phyloP scores from a whole-genome alignment of 1,140 invertebrate species.

The Atopsyche davidsoni region DNA sequence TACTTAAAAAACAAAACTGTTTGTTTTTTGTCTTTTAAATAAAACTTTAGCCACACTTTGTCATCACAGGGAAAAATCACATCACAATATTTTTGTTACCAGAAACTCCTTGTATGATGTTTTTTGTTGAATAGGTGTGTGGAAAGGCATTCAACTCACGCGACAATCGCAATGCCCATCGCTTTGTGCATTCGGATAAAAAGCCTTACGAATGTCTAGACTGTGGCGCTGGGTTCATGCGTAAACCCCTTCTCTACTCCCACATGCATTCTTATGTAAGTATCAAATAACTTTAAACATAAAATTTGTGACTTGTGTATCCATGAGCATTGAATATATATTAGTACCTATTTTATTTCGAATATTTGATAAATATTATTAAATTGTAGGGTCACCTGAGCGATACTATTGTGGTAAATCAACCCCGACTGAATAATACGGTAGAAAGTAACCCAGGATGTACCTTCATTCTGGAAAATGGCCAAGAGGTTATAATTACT shows the following conservation, averaged over 20 bases:
- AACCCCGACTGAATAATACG: conserved; percentile 63
- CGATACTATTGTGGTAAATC: conserved; percentile 73
- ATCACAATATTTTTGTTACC: no score
- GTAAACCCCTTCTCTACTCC: conserved; percentile 71
- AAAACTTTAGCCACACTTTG: no score
- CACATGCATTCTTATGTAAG: conserved; percentile 62
- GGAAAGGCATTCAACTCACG: conserved; percentile 78
- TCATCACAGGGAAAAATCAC: no score
- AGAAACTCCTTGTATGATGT: no score
- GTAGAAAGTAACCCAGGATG: conserved; percentile 45
- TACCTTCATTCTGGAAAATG: conserved; percentile 18
- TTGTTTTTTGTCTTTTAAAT: no score
- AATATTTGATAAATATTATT: no score
- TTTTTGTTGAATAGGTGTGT: no score
- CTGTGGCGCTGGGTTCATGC: conserved; percentile 76
- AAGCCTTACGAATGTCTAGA: conserved; percentile 80
- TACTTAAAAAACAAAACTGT: no score
- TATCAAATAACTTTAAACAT: no score
- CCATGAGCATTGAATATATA: no score
- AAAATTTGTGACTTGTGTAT: no score
- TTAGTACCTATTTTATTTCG: no score
- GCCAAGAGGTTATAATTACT: conserved; percentile 18
- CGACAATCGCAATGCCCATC: conserved; percentile 79
- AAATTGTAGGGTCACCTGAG: conserved; percentile 62
- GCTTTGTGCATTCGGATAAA: conserved; percentile 78